Evolutionary conservation across 2,797 vertebrate genomes (phyloP).

Genomic region (Mycteria americana): DNA sequence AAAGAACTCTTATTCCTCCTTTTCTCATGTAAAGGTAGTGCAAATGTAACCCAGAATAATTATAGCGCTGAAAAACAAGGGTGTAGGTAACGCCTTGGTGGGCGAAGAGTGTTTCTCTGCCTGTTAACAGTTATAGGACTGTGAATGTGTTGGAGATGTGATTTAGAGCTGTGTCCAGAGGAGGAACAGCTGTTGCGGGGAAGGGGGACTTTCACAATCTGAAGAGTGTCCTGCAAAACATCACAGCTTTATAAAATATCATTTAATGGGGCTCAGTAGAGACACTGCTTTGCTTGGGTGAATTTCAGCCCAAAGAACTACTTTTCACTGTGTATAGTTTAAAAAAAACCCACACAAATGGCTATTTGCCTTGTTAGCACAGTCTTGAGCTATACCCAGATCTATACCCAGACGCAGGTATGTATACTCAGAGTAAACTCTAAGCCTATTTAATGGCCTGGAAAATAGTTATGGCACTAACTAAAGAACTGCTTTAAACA

Average conservation of each 20-base stretch:
- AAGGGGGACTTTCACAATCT: background rate
- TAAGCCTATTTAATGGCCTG: background rate
- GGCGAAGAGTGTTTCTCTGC: background rate
- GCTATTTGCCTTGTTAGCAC: background rate
- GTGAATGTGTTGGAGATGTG: background rate
- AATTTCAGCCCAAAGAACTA: background rate
- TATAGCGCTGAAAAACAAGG: background rate
- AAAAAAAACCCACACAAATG: background rate
- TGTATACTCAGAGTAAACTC: background rate
- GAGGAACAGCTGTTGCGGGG: background rate
- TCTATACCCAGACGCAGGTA: background rate
- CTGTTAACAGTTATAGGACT: background rate
- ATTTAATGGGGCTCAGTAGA: background rate
- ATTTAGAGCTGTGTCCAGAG: background rate
- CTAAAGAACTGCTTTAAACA: background rate
- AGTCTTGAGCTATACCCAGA: background rate
- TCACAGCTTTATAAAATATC: background rate
- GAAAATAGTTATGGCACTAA: background rate
- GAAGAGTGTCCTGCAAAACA: background rate
- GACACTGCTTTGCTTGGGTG: background rate
- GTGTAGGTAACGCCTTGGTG: background rate
- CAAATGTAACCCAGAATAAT: background rate
- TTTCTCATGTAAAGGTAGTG: background rate
- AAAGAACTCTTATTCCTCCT: background rate
- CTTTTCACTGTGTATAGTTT: background rate